Evolutionary conservation across 2,113 vertebrate species (phyloP).

Genomic region (Tamias sibiricus): DNA sequence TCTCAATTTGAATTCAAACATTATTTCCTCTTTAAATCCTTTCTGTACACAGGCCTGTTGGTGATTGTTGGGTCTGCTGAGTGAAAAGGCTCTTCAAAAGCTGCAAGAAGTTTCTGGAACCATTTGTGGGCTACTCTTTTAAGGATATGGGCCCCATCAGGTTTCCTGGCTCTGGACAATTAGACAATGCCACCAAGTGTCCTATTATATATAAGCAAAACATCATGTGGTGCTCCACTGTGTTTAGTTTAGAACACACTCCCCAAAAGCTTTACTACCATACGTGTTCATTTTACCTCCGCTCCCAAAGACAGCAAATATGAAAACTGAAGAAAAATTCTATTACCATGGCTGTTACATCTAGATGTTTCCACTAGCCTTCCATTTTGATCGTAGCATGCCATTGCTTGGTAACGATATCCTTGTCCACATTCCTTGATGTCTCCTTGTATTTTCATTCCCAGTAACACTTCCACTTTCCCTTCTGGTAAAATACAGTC

Average conservation of each 20-base stretch:
- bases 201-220: background rate
- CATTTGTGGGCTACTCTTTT: background rate
- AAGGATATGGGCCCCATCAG: background rate
- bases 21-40: background rate
- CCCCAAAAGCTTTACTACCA: background rate
- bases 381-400: constrained; percentile 96
- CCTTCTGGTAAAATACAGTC: constrained; percentile 97
- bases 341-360: constrained; percentile 97
- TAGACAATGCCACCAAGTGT: background rate
- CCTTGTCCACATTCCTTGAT: constrained; percentile 96
- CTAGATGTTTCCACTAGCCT: constrained; percentile 95
- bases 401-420: constrained; percentile 98
- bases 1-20: background rate
- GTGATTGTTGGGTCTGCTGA: background rate
- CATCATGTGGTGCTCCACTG: too few relatives aligned
- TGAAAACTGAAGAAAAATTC: background rate
- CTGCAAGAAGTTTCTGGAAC: background rate
- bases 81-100: background rate
- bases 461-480: constrained; percentile 87
- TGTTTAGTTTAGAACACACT: background rate
- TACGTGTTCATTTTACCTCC: background rate
- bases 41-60: background rate
- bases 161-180: background rate
- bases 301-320: background rate
- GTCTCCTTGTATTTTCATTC: constrained; percentile 92